Percentiles rank a stretch among this genome's conserved stretches.
Evolutionary conservation across 2,888 invertebrate genomes (phyloP).

Genomic region (Sinopyrophorus schimmeli): DNA sequence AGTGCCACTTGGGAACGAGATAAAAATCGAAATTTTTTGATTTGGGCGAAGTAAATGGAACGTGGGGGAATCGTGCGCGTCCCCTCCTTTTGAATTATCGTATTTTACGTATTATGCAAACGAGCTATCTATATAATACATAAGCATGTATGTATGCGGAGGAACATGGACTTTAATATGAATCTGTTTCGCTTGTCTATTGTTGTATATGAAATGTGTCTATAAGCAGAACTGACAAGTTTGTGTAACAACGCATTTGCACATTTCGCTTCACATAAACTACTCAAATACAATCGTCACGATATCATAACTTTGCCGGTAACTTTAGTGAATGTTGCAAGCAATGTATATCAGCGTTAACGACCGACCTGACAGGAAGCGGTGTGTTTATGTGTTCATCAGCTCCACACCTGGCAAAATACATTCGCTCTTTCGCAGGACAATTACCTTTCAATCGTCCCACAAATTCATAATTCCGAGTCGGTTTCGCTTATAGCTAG

Average conservation of each 20-base stretch:
- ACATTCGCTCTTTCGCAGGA: constrained; percentile 31
- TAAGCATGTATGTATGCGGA: too few relatives aligned
- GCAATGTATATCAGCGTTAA: constrained; percentile 44
- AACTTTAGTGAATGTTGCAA: constrained; percentile 38
- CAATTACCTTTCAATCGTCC: constrained; percentile 39
- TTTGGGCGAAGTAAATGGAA: too few relatives aligned
- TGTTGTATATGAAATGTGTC: constrained; percentile 24
- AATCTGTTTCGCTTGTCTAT: too few relatives aligned
- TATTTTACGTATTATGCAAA: too few relatives aligned
- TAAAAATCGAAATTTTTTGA: too few relatives aligned
- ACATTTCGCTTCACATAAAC: constrained; percentile 34
- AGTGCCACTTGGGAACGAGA: too few relatives aligned
- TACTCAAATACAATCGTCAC: constrained; percentile 37
- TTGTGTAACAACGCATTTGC: constrained; percentile 32
- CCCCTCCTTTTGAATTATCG: too few relatives aligned
- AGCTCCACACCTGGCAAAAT: constrained; percentile 44
- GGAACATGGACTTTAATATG: too few relatives aligned
- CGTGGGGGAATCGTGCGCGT: too few relatives aligned
- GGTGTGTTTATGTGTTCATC: constrained; percentile 47
- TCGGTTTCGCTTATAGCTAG: too few relatives aligned
- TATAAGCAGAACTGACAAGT: constrained; percentile 32
- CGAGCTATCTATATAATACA: too few relatives aligned
- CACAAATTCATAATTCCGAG: too few relatives aligned
- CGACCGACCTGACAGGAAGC: constrained; percentile 45
- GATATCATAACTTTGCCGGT: constrained; percentile 39